Evolutionary conservation across 2,113 vertebrate species (phyloP), one percentile per base, ranked within the genome.

Genomic region (Sakesphorus luctuosus): DNA sequence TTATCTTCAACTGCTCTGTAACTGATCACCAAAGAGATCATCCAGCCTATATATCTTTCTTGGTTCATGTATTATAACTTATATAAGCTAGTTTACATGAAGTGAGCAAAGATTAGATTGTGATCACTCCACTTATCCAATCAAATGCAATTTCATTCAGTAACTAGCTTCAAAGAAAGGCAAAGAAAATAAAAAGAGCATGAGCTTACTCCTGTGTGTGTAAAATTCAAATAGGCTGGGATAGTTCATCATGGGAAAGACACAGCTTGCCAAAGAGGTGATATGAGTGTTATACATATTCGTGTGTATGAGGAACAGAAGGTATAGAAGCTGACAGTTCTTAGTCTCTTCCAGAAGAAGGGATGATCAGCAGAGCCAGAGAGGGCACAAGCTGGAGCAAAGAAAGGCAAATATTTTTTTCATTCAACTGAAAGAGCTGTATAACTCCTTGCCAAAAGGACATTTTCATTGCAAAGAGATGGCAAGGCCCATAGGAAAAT

Each of bases 131-230:
- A 11, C 15, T 90, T 85, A 76, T 8, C 9, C 35, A 85, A 66
- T 35, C 33, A 91, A 94, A 73, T 36, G 16, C 4, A 77, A 76
- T 72, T 85, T 83, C 2, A 65, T 85, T 71, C 5, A 0, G 6
- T 65, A 90, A n/a, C 6, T 63, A 47, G 1, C 31, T 83, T 83
- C 47, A 75, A 79, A 82, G 66, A 85, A 82, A 61, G 18, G 7
- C 7, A 72, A 72, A 75, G 2, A 4, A 93, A 66, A 73, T 44
- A 89, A 69, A 52, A 77, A 43, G 6, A 18, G 2, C 36, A 46
- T 53, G 36, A 81, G 71, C 62, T 61, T 8, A 9, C 16, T 84
- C 84, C 28, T 5, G 0, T 15, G 5, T 61, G 12, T 1, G 0
- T 26, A 58, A 47, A 74, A 90, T 43, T 74, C 38, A 84, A 20